Percentiles rank a stretch among this genome's conserved stretches.
phyloP scores from a whole-genome alignment of 2,888 invertebrate genomes.

The Opisthograptis luteolata region DNA sequence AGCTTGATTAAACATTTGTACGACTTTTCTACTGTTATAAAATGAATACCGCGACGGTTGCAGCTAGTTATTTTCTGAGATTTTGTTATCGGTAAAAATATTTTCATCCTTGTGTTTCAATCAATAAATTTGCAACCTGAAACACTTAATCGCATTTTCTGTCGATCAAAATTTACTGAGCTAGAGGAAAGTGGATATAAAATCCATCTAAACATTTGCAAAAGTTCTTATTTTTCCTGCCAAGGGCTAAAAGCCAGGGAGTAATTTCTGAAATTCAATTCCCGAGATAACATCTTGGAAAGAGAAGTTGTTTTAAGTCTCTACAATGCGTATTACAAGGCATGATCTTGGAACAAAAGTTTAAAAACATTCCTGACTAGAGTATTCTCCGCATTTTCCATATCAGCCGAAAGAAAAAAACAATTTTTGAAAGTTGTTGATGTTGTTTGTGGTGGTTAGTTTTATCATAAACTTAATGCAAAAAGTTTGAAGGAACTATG shows the following conservation, averaged over 20 bases:
- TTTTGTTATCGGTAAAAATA: slow-evolving; percentile 6
- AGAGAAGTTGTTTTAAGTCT: slow-evolving; percentile 1
- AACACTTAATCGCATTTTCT: neutral
- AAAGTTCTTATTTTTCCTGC: slow-evolving; percentile 7
- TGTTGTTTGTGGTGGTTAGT: no score
- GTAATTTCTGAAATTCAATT: slow-evolving; percentile 18
- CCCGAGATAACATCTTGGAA: slow-evolving; percentile 9
- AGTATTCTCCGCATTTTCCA: neutral
- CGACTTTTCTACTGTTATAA: slow-evolving; percentile 10
- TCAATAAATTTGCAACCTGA: no score
- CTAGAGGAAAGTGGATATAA: neutral
- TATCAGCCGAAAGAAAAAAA: neutral
- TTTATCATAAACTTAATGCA: no score
- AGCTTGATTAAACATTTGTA: slow-evolving; percentile 29
- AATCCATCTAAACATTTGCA: slow-evolving; percentile 8
- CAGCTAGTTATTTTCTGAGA: slow-evolving; percentile 8
- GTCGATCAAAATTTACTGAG: neutral
- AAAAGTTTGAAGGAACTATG: no score
- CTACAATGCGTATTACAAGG: slow-evolving; percentile 2
- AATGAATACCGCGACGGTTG: neutral
- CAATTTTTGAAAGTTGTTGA: neutral
- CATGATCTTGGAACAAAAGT: slow-evolving; percentile 1
- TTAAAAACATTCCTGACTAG: neutral
- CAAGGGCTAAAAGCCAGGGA: neutral
- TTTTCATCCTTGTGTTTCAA: no score